Percentiles rank a stretch among this genome's conserved stretches.
These are phyloP conservation scores for Caenorhabditis panamensis DNA, from an alignment of 2,888 invertebrate genomes.

Conservation along the genomic window DNA sequence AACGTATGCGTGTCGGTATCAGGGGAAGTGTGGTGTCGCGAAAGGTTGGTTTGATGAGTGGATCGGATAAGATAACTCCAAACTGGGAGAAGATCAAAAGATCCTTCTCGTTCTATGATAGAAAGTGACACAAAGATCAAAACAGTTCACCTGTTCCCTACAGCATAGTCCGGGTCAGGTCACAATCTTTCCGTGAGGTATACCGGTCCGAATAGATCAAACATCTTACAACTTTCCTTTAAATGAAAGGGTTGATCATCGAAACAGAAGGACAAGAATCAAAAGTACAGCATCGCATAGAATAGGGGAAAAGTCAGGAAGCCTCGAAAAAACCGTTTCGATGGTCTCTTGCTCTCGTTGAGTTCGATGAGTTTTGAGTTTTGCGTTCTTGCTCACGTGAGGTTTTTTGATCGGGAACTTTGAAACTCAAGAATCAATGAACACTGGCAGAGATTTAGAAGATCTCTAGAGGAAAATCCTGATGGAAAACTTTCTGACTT, in stretches of 20 bases:
- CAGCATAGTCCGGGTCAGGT: too few species aligned
- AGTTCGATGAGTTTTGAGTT: too few species aligned
- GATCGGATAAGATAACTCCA: too few species aligned
- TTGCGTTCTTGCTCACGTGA: background rate
- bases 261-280: background rate
- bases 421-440: slow-evolving; percentile 25
- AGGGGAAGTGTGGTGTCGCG: slow-evolving; percentile 59
- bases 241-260: background rate
- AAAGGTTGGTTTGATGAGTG: slow-evolving; percentile 48
- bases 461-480: too few species aligned
- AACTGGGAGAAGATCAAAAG: too few species aligned
- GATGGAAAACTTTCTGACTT: background rate
- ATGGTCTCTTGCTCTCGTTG: slow-evolving; percentile 7
- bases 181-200: too few species aligned
- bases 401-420: slow-evolving; percentile 7
- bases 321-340: slow-evolving; percentile 16
- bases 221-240: too few species aligned
- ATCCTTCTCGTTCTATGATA: too few species aligned
- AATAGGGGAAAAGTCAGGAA: background rate
- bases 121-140: too few species aligned
- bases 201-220: too few species aligned
- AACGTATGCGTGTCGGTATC: slow-evolving; percentile 63
- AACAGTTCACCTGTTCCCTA: too few species aligned
- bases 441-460: too few species aligned
- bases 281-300: background rate